These are phyloP conservation scores for Setipinna tenuifilis DNA, from an alignment of 2,797 vertebrate genomes.

Conservation along the genomic window DNA sequence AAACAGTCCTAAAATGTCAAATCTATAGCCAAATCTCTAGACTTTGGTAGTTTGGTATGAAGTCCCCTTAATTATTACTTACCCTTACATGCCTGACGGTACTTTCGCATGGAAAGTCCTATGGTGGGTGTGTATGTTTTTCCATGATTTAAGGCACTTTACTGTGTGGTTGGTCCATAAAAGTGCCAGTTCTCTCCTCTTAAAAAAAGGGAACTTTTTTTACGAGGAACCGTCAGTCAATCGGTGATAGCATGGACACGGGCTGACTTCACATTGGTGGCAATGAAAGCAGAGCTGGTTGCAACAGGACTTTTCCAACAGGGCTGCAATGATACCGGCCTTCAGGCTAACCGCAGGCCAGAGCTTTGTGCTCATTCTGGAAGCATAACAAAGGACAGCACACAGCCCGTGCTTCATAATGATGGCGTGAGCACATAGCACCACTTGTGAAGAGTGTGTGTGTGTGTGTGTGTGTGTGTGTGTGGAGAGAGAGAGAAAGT, in stretches of 20 bases:
- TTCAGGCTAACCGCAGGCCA: background rate
- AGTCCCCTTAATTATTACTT: background rate
- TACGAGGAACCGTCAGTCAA: background rate
- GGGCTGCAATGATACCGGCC: background rate
- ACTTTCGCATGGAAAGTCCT: background rate
- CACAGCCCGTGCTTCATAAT: background rate
- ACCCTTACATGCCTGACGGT: background rate
- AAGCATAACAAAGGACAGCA: background rate
- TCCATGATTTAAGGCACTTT: background rate
- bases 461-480: background rate
- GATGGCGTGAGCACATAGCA: background rate
- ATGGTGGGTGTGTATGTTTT: background rate
- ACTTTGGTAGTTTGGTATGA: background rate
- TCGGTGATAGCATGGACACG: background rate
- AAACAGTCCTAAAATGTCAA: too few relatives aligned
- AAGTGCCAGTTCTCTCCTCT: background rate
- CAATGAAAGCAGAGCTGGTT: background rate
- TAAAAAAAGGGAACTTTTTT: background rate
- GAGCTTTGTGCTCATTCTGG: background rate
- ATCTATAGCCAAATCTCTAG: background rate
- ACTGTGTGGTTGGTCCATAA: slow-evolving; percentile 18
- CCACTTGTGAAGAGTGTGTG: background rate
- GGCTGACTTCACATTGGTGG: background rate
- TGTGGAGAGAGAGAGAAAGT: background rate
- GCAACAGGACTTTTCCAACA: slow-evolving; percentile 2